A percentile compares a stretch with the other conserved stretches of the same genome.
phyloP scores from a whole-genome alignment of 2,888 invertebrate genomes.

The Patella caerulea region DNA sequence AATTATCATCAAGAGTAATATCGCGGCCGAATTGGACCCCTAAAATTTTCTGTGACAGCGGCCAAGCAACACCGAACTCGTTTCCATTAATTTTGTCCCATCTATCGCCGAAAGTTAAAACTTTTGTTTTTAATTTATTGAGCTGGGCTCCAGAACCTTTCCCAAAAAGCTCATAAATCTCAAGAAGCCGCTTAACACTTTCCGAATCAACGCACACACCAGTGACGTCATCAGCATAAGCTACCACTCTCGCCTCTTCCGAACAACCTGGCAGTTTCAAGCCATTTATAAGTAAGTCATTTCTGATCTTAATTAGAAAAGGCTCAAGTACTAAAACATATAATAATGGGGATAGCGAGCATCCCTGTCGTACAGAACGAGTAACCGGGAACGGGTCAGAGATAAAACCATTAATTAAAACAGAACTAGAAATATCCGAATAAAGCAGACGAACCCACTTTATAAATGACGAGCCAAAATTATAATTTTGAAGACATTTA shows the following conservation, averaged over 20 bases:
- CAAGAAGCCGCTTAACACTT: constrained; percentile 14
- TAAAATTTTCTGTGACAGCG: neutral
- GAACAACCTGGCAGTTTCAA: neutral
- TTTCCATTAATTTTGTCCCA: too few relatives aligned
- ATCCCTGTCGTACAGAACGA: constrained; percentile 39
- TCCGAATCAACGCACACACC: constrained; percentile 13
- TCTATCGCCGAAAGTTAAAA: neutral
- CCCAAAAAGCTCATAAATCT: constrained; percentile 6
- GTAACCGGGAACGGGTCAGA: constrained; percentile 32
- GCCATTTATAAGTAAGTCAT: neutral
- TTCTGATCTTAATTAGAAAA: neutral
- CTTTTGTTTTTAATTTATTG: neutral
- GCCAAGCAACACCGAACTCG: neutral
- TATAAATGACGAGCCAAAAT: neutral
- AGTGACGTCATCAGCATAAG: constrained; percentile 29
- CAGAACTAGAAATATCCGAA: constrained; percentile 29
- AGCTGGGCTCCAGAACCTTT: neutral
- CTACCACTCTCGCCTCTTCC: neutral
- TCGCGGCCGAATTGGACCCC: neutral
- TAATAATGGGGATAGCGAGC: constrained; percentile 32
- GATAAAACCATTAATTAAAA: constrained; percentile 36
- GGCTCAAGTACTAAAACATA: constrained; percentile 34
- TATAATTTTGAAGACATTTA: neutral
- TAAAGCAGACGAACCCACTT: neutral
- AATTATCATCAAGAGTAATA: neutral